phyloP scores from a whole-genome alignment of 1,140 invertebrate genomes.

The Ylistrum balloti region DNA sequence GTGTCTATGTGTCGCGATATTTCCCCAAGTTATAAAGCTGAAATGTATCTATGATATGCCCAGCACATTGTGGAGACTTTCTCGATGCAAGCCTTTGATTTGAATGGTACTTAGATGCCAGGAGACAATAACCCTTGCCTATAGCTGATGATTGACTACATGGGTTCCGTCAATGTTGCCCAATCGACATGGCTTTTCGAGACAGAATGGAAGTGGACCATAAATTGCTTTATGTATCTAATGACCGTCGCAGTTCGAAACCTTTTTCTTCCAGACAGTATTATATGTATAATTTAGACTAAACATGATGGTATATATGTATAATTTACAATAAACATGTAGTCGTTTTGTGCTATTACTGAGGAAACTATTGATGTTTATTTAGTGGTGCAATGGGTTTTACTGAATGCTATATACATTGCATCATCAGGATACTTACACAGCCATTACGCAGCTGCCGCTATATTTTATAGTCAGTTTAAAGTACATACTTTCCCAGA shows the following conservation, averaged over 20 bases:
- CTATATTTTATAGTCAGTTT: background rate
- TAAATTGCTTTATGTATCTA: conserved; percentile 15
- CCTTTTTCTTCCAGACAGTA: conserved; percentile 30
- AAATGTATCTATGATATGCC: background rate
- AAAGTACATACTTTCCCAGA: conserved; percentile 23
- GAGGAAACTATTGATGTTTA: background rate
- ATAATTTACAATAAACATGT: conserved; percentile 36
- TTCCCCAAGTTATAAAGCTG: background rate
- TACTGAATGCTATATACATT: background rate
- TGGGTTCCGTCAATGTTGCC: background rate
- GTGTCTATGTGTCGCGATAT: background rate
- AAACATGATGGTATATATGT: conserved; percentile 35
- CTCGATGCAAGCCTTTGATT: background rate
- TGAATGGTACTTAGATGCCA: background rate
- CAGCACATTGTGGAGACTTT: background rate
- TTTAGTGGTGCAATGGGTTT: background rate
- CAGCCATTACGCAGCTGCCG: background rate
- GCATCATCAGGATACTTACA: background rate
- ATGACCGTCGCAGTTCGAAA: conserved; percentile 5
- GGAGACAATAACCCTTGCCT: background rate
- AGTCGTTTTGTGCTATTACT: background rate
- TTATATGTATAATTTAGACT: conserved; percentile 21
- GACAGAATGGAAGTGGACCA: conserved; percentile 4
- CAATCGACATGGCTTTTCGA: conserved; percentile 32
- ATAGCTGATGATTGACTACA: conserved; percentile 5